phyloP scores from a whole-genome alignment of 2,113 vertebrate species.

The Cryptoleucopteryx plumbea region DNA sequence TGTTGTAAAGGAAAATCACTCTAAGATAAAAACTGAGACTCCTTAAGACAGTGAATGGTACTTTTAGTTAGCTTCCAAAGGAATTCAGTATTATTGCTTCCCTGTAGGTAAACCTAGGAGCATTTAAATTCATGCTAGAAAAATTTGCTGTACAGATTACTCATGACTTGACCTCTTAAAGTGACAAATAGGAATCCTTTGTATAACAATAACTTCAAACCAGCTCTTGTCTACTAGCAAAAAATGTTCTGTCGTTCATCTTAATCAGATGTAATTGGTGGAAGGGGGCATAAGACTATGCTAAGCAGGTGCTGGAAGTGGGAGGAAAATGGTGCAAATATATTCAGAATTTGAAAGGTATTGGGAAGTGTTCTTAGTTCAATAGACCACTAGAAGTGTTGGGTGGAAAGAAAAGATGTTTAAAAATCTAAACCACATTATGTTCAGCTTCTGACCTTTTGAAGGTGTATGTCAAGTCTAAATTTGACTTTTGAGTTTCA shows the following conservation, averaged over 20 bases:
- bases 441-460: background rate
- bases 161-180: background rate
- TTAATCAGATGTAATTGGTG: background rate
- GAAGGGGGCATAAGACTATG: background rate
- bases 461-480: background rate
- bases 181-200: background rate
- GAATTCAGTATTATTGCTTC: background rate
- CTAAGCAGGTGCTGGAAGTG: background rate
- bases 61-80: background rate
- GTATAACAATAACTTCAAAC: background rate
- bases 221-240: background rate
- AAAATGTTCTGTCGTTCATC: background rate
- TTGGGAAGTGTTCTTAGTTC: background rate
- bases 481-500: background rate
- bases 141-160: background rate
- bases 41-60: background rate
- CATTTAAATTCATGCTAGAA: background rate
- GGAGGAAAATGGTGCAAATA: background rate
- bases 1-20: background rate
- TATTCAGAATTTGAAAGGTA: background rate
- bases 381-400: background rate
- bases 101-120: background rate
- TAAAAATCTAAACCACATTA: background rate
- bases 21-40: background rate
- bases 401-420: background rate